These are phyloP conservation scores for Oreamnos americanus DNA, from an alignment of 2,113 vertebrate species.

Conservation along the genomic window DNA sequence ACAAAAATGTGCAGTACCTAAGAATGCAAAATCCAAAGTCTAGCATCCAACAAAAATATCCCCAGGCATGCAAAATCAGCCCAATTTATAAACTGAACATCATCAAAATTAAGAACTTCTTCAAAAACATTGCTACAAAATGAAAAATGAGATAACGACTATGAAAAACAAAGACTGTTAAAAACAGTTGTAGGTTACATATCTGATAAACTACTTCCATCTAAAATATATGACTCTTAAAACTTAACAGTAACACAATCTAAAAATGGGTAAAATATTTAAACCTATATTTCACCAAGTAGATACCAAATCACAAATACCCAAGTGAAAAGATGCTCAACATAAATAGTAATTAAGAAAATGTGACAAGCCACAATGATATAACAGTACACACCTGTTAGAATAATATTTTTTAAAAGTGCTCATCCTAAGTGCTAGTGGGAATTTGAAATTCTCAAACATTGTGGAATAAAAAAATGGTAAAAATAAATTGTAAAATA, in stretches of 20 bases:
- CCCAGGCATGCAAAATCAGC: neutral
- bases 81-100: neutral
- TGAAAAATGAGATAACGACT: neutral
- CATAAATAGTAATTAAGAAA: neutral
- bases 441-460: neutral
- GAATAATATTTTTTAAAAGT: neutral
- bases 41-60: neutral
- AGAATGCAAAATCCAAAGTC: neutral
- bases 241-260: neutral
- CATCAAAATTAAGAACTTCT: conserved; percentile 3
- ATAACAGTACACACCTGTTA: neutral
- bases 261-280: neutral
- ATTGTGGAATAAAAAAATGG: neutral
- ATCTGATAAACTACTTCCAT: neutral
- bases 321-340: neutral
- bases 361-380: neutral
- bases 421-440: neutral
- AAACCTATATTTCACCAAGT: neutral
- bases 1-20: neutral
- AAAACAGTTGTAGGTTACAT: neutral
- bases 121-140: neutral
- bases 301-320: neutral
- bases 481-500: neutral
- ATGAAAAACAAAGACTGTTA: neutral
- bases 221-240: neutral